Conservation (phyloP, 2,113 vertebrate species). For the Athene cunicularia region DNA sequence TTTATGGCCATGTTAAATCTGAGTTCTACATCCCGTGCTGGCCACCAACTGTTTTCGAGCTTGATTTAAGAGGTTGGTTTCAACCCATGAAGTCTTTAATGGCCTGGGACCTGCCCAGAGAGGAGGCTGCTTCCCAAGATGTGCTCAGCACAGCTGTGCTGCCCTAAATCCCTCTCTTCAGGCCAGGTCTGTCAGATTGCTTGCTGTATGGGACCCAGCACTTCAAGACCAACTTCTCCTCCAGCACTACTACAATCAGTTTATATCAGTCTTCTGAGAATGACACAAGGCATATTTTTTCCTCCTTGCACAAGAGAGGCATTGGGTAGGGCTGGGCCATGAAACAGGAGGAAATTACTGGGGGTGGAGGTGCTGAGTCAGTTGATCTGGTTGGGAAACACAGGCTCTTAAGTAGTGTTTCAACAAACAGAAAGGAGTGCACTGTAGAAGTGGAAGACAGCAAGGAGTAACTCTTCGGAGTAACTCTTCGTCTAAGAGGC, state of each 20-base stretch:
- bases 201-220: background rate
- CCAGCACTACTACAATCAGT: background rate
- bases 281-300: background rate
- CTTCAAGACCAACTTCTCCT: background rate
- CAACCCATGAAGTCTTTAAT: background rate
- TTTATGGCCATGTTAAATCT: background rate
- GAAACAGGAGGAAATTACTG: constrained; percentile 1
- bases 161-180: background rate
- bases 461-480: background rate
- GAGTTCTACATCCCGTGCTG: background rate
- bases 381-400: constrained; percentile 7
- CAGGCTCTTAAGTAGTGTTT: background rate
- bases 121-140: background rate
- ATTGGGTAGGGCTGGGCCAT: background rate
- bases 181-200: background rate
- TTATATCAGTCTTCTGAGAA: background rate
- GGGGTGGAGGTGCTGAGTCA: background rate
- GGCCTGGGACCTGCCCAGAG: background rate
- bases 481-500: background rate
- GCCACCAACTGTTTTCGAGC: background rate
- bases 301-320: constrained; percentile 16
- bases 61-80: constrained; percentile 35
- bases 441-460: background rate
- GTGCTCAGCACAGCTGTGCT: fast-evolving
- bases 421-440: background rate